Evolutionary conservation across 2,797 vertebrate species (phyloP).

Genomic region (Falco concolor): DNA sequence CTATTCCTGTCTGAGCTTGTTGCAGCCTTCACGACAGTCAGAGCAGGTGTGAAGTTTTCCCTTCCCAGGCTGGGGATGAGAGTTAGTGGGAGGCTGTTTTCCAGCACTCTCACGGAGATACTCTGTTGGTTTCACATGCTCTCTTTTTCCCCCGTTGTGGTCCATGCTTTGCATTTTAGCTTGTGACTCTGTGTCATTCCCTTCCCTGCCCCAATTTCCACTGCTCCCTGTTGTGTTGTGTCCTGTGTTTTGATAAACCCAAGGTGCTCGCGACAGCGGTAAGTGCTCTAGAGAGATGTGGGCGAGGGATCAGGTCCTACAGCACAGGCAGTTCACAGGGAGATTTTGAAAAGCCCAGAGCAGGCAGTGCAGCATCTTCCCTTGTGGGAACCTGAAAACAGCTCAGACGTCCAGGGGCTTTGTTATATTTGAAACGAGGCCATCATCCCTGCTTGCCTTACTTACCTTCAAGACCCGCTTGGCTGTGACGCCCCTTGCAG

Average conservation of each 20-base stretch:
- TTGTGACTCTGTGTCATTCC: conserved; percentile 43
- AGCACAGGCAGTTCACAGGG: neutral
- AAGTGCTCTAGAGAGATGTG: fast-evolving
- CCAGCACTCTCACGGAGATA: neutral
- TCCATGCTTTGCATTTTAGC: neutral
- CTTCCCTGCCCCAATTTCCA: neutral
- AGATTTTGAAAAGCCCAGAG: neutral
- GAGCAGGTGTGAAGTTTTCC: conserved; percentile 51
- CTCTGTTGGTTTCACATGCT: neutral
- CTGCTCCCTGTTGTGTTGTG: neutral
- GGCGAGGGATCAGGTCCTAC: neutral
- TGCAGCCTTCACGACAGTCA: conserved; percentile 8
- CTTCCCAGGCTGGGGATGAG: neutral
- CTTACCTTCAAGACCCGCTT: neutral
- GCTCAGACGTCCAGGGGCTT: neutral
- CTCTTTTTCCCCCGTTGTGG: neutral
- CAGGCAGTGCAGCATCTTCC: neutral
- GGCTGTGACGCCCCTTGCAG: neutral
- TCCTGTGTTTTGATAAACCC: neutral
- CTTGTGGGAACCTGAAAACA: neutral
- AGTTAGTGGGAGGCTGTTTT: conserved; percentile 35
- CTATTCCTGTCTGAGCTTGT: conserved; percentile 41
- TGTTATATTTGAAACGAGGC: neutral
- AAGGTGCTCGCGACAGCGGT: neutral
- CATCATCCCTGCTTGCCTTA: neutral